Evolutionary conservation across 2,113 vertebrate genomes (phyloP), one percentile per base, ranked within the genome.

Genomic region (Beaufortia kweichowensis): DNA sequence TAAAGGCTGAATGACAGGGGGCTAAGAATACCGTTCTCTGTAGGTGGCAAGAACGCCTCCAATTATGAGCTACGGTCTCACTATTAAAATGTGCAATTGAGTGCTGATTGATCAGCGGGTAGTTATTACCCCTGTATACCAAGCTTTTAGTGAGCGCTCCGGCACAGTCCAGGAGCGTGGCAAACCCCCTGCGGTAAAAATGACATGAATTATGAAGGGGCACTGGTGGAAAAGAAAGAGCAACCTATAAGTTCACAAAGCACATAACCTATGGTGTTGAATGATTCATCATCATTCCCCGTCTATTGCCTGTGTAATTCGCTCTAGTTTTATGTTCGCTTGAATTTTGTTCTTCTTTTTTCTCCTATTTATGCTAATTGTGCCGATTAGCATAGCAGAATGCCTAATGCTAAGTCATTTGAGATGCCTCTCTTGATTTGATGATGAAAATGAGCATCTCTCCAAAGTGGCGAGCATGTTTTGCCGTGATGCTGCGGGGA

Each of bases 81-180:
- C 55, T 19, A 78, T 72, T 69, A 81, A 79, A 84, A 24, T 48
- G 12, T 75, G 70, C 75, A 83, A 84, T 83, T 83, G 76, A 65
- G 62, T n/a, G 17, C 31, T 19, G 14, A 71, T 61, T 72, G 68
- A 67, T 60, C 75, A 71, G 75, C 0, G 23, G 68, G 70, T 63
- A 62, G 57, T 76, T 46, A 74, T 80, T 78, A 83, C 23, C 33
- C 50, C 29, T 6, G n/a, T 72, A 50, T 56, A 23, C 17, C 33
- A 23, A 68, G 43, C 71, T 77, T 79, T 83, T 73, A 83, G 69
- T n/a, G 61, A 72, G 57, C 24, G n/a, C 26, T 71, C 26, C 19
- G 6, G 46, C 55, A 46, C 17, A 76, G 59, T 12, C 57, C n/a
- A 50, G 26, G 15, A 17, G 50, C 35, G 23, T 48, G 41, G 39